A percentile compares a stretch with the other conserved stretches of the same genome.
Evolutionary conservation across 2,888 invertebrate species (phyloP).

Genomic region (Eupeodes latifasciatus): DNA sequence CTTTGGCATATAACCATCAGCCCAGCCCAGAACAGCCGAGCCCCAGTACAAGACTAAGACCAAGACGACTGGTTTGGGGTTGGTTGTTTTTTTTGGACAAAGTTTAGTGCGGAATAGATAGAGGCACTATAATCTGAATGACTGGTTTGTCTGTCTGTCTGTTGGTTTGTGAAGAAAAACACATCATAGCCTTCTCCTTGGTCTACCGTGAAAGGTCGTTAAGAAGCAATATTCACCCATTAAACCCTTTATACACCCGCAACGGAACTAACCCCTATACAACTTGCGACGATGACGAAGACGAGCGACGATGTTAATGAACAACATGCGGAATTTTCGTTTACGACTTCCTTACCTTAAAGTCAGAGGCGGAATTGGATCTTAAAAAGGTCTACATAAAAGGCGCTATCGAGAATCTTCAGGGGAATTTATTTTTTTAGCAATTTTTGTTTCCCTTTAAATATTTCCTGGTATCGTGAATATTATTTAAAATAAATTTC

Average conservation of each 20-base stretch:
- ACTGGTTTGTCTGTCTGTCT: slow-evolving; percentile 22
- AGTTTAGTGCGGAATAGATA: slow-evolving; percentile 26
- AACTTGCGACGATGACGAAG: slow-evolving; percentile 21
- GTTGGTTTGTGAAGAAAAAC: slow-evolving; percentile 36
- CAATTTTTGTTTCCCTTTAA: no score
- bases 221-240: slow-evolving; percentile 60
- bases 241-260: slow-evolving; percentile 12
- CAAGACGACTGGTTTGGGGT: background rate
- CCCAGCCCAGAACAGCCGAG: background rate
- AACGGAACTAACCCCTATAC: slow-evolving; percentile 4
- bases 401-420: no score
- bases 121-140: slow-evolving; percentile 1
- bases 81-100: slow-evolving; percentile 32
- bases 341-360: slow-evolving; percentile 59
- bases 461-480: no score
- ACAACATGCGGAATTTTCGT: slow-evolving; percentile 73
- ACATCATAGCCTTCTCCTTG: slow-evolving; percentile 38
- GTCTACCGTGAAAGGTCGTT: slow-evolving; percentile 53
- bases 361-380: slow-evolving; percentile 14
- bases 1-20: background rate
- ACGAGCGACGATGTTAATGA: slow-evolving; percentile 64
- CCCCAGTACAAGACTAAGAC: background rate
- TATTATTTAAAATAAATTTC: no score
- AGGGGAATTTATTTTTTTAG: no score
- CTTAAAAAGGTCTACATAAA: no score